Base-by-base conservation (phyloP, 2,113 vertebrate genomes). In the Rhizomys pruinosus region DNA sequence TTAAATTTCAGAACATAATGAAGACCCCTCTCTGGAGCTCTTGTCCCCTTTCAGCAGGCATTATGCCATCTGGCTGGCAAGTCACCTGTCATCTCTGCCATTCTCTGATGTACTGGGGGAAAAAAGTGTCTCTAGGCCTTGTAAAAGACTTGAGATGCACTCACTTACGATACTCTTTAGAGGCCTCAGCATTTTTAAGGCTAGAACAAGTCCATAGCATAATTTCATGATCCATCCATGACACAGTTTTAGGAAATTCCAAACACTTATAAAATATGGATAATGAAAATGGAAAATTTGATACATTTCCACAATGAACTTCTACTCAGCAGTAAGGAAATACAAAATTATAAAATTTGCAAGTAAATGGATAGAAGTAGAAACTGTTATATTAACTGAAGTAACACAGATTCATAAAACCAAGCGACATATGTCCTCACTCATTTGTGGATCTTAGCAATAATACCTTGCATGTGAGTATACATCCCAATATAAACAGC, bases 1-100 rank as follows among this genome's bases (percentile, higher is more conserved):
- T 96, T 92, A 97, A 96, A 96, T 96, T 92, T 96, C 92, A 90
- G 86, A 94, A 7, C 76, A 92, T 90, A 86, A 88, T 88, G 63
- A 73, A 95, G 63, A 82, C 15, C 20, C 71, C 32, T 94, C 37
- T 90, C 2, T 39, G 5, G 4, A 61, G 4, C 47, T 69, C 4
- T 69, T 90, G 6, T 15, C 15, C 22, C 7, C 64, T 7, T 92
- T 92, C 57, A 93, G 23, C 81, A 89, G 27, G 25, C 17, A 61
- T 90, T 74, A 78, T 94, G 32, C 57, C 68, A 78, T 78, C 32
- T 87, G 34, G 29, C 17, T 91, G 52, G 80, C 47, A 29, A 93
- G 5, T 8, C 11, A 0, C 44, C 77, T 72, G n/a, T 37, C 72
- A 77, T 76, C 57, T 90, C 81, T 93, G 34, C n/a, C 84, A 16